Evolutionary conservation across 2,888 invertebrate genomes (phyloP).

Genomic region (Perizoma flavofasciatum): DNA sequence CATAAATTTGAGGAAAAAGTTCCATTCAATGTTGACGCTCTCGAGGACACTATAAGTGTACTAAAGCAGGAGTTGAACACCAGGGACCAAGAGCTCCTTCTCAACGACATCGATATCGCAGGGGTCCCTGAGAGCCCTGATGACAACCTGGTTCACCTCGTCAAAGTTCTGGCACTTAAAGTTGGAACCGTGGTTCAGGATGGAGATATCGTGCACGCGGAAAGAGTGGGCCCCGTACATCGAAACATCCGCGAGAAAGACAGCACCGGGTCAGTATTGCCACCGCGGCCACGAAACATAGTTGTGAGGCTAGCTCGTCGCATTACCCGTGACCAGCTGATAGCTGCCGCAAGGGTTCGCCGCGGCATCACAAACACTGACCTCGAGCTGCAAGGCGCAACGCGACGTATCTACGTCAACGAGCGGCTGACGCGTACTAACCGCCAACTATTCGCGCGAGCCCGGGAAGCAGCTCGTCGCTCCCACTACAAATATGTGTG

Average conservation of each 20-base stretch:
- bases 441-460: background rate
- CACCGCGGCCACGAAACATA: background rate
- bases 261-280: background rate
- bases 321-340: background rate
- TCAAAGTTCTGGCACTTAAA: background rate
- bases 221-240: background rate
- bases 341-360: background rate
- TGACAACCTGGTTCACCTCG: background rate
- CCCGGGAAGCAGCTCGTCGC: background rate
- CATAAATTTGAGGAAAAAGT: background rate
- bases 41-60: background rate
- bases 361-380: too few species aligned
- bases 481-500: constrained; percentile 5
- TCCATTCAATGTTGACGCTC: background rate
- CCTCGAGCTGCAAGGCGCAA: background rate
- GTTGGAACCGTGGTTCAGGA: too few species aligned
- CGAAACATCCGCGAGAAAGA: background rate
- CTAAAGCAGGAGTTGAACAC: background rate
- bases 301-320: background rate
- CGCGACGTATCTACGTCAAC: background rate
- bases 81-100: background rate
- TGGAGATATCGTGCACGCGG: background rate
- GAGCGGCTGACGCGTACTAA: constrained; percentile 2
- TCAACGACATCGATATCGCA: background rate
- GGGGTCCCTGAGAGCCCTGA: background rate